Base-by-base conservation (phyloP, 2,797 vertebrate genomes). In the Moxostoma hubbsi region DNA sequence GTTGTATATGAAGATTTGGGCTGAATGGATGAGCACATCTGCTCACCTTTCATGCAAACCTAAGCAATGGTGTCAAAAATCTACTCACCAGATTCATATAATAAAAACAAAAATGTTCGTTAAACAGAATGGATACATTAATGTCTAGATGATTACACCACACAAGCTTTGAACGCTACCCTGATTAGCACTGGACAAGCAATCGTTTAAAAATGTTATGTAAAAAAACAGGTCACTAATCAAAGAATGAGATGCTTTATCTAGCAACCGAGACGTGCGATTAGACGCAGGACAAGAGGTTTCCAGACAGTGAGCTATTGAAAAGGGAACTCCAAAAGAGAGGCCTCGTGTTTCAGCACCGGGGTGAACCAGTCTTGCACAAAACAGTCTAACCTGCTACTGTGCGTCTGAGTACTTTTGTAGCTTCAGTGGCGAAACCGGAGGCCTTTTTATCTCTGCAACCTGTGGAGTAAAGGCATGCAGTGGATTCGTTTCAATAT, bases 231-330 rank as follows among this genome's bases (percentile, higher is more conserved):
- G 91, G 92, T 93, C 91, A 91, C 85, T 89, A 88, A 87, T 92
- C 87, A 88, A 89, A 91, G 91, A 93, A 93, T 87, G 88, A 89
- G 87, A 86, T 83, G 89, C 92, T 93, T 92, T 91, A 92, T 92
- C 86, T 85, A 80, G 87, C 72, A 69, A 86, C 86, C 1, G 86
- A 89, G 90, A 90, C 84, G 85, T 84, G 88, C 87, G 81, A 90
- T 90, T 89, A 85, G 88, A 91, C 90, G 89, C 89, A 88, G 90
- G 90, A 92, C 91, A 86, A 91, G 90, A 85, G 88, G 84, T 90
- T 89, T 87, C 89, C 89, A 90, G 90, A 91, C 90, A 87, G 89
- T 77, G 87, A 89, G 87, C 85, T 88, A 84, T 58, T 93, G 90
- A 93, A 91, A 89, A 87, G 88, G 61, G 81, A 77, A 77, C 86